Percentiles rank a stretch among this genome's conserved stretches.
phyloP scores from a whole-genome alignment of 1,140 invertebrate species.

The Subanguina moxae region DNA sequence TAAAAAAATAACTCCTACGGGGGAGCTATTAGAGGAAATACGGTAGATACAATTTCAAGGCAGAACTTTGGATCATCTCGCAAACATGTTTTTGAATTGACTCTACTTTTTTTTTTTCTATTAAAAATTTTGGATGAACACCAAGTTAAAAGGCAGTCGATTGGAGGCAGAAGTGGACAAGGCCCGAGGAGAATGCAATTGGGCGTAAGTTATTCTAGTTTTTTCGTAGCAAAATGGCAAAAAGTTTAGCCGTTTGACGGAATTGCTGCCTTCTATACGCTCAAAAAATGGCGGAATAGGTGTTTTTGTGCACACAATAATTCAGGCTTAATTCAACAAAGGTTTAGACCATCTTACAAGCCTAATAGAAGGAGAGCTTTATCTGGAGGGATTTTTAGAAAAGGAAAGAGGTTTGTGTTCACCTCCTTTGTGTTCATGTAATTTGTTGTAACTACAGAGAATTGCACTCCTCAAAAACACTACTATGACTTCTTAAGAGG shows the following conservation, averaged over 20 bases:
- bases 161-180: conserved; percentile 39
- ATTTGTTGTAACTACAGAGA: neutral
- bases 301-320: neutral
- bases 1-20: too few relatives aligned
- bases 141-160: conserved; percentile 29
- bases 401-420: conserved; percentile 10
- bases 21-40: too few relatives aligned
- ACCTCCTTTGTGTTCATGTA: too few relatives aligned
- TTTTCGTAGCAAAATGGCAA: too few relatives aligned
- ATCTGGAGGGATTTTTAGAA: conserved; percentile 26
- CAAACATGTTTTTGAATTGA: too few relatives aligned
- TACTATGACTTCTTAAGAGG: conserved; percentile 25
- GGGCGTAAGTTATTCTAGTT: neutral
- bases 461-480: conserved; percentile 3
- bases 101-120: too few relatives aligned
- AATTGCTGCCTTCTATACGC: conserved; percentile 33
- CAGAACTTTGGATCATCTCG: too few relatives aligned
- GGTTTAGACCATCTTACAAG: conserved; percentile 22
- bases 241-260: neutral
- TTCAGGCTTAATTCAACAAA: neutral
- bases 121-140: neutral
- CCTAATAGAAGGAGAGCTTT: conserved; percentile 33
- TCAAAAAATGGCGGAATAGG: conserved; percentile 18
- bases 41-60: too few relatives aligned
- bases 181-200: conserved; percentile 42